A percentile compares a stretch with the other conserved stretches of the same genome.
Evolutionary conservation across 2,797 vertebrate genomes (phyloP).

Genomic region (Acrossocheilus fasciatus): DNA sequence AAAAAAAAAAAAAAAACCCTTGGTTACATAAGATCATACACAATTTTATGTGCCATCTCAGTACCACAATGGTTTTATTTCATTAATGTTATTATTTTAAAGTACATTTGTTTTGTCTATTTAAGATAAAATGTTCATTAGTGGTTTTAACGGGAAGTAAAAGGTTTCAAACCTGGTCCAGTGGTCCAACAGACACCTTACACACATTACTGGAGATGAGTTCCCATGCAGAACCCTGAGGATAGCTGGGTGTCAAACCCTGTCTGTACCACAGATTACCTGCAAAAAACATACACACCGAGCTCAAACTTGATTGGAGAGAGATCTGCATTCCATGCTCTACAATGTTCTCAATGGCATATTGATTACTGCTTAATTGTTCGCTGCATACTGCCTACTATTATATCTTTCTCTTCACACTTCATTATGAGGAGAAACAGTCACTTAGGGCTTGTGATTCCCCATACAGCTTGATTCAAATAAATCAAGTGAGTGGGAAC

Average conservation of each 20-base stretch:
- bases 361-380: background rate
- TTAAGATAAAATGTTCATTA: background rate
- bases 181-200: conserved; percentile 90
- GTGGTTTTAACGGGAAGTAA: background rate
- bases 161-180: conserved; percentile 88
- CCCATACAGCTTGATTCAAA: background rate
- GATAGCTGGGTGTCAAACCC: conserved; percentile 94
- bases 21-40: background rate
- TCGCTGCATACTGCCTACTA: background rate
- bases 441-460: background rate
- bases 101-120: background rate
- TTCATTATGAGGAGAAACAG: background rate
- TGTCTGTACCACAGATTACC: conserved; percentile 96
- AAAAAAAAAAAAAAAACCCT: background rate
- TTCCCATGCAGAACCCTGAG: conserved; percentile 93
- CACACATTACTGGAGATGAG: conserved; percentile 93
- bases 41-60: background rate
- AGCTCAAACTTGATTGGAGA: background rate
- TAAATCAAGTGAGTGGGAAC: background rate
- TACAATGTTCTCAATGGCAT: background rate
- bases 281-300: conserved; percentile 60
- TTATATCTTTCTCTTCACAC: background rate
- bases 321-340: background rate
- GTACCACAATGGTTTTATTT: background rate
- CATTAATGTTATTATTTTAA: background rate